Evolutionary conservation across 1,140 invertebrate genomes (phyloP).

Genomic region (Piezodorus guildinii): DNA sequence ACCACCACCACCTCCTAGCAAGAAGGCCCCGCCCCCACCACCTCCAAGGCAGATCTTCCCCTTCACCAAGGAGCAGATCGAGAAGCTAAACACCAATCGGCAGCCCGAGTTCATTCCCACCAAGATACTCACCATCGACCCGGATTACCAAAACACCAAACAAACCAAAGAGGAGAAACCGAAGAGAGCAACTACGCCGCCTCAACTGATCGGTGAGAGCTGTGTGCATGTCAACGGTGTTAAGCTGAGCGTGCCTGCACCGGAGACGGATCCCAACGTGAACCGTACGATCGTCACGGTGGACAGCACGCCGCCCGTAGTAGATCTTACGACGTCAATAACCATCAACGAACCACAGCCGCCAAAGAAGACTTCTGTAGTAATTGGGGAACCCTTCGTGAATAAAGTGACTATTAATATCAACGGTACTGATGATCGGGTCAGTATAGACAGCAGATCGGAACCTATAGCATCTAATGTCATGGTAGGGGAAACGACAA

Average conservation of each 20-base stretch:
- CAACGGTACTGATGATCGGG: slow-evolving; percentile 23
- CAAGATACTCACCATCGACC: slow-evolving; percentile 18
- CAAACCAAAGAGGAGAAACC: slow-evolving; percentile 4
- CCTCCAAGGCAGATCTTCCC: slow-evolving; percentile 30
- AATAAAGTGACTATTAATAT: slow-evolving; percentile 32
- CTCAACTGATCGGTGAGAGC: not conserved
- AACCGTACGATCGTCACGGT: slow-evolving; percentile 23
- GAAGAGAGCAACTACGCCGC: slow-evolving; percentile 2
- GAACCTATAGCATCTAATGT: slow-evolving; percentile 20
- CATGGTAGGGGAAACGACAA: not conserved
- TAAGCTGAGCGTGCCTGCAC: slow-evolving; percentile 14
- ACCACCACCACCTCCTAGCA: slow-evolving; percentile 31
- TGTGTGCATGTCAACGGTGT: slow-evolving; percentile 10
- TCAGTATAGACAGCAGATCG: slow-evolving; percentile 26
- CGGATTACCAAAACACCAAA: slow-evolving; percentile 6
- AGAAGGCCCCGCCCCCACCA: slow-evolving; percentile 25
- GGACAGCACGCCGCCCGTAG: not conserved
- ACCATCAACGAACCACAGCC: slow-evolving; percentile 11
- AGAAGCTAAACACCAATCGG: slow-evolving; percentile 22
- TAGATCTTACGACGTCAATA: slow-evolving; percentile 21
- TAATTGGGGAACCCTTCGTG: slow-evolving; percentile 20
- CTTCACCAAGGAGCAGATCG: slow-evolving; percentile 26
- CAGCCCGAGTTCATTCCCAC: slow-evolving; percentile 20
- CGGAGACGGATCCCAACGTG: not conserved
- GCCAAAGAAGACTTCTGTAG: slow-evolving; percentile 23